phyloP scores from a whole-genome alignment of 2,888 invertebrate genomes.

The Trichogramma dendrolimi region DNA sequence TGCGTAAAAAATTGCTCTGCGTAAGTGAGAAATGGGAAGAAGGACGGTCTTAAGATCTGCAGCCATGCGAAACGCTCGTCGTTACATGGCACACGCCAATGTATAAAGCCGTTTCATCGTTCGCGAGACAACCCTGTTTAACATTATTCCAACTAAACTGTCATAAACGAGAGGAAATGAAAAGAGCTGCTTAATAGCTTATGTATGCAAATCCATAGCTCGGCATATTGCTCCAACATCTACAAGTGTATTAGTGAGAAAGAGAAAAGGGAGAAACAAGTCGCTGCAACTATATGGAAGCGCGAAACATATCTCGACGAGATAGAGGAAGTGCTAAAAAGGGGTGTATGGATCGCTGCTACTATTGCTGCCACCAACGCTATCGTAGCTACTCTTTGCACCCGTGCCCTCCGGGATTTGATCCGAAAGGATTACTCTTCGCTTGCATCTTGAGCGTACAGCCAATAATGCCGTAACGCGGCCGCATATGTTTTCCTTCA shows the following conservation, averaged over 20 bases:
- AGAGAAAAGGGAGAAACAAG: conserved; percentile 14
- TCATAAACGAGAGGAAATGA: conserved; percentile 54
- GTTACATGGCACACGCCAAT: conserved; percentile 27
- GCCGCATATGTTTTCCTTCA: too few relatives aligned
- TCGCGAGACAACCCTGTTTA: conserved; percentile 50
- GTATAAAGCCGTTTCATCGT: conserved; percentile 36
- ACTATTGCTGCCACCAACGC: conserved; percentile 19
- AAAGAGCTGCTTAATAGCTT: conserved; percentile 54
- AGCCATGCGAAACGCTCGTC: not conserved
- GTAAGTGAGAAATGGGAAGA: too few relatives aligned
- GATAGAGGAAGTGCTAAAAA: conserved; percentile 37
- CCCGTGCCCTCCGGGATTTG: conserved; percentile 31
- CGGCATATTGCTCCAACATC: conserved; percentile 25
- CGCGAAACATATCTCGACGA: not conserved
- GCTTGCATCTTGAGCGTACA: not conserved
- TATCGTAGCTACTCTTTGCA: not conserved
- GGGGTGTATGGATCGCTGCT: conserved; percentile 32
- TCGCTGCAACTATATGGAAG: too few relatives aligned
- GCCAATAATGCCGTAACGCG: conserved; percentile 5
- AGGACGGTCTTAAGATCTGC: too few relatives aligned
- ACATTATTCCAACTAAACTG: conserved; percentile 53
- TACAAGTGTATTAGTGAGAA: conserved; percentile 12
- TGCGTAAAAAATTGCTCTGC: conserved; percentile 4
- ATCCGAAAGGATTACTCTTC: conserved; percentile 30
- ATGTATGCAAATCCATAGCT: conserved; percentile 48